phyloP scores from a whole-genome alignment of 53 echinoderm and acorn worm species.

The Holothuria scabra region DNA sequence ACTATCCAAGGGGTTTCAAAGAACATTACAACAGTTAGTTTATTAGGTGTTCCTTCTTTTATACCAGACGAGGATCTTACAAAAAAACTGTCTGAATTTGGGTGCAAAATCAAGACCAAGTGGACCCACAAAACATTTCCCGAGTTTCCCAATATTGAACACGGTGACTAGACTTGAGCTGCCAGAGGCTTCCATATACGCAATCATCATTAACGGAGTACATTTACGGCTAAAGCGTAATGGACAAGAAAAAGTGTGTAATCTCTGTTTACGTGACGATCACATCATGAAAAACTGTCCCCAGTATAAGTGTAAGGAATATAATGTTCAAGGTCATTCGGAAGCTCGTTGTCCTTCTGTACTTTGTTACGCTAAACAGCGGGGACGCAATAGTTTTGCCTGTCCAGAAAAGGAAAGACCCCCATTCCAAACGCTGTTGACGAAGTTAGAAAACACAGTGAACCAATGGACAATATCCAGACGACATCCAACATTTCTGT shows the following conservation, averaged over 20 bases:
- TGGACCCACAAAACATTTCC: no score
- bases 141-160: no score
- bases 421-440: no score
- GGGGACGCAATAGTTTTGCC: not conserved
- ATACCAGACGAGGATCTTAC: no score
- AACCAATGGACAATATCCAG: no score
- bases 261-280: not conserved
- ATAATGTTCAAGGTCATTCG: not conserved
- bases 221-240: not conserved
- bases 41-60: no score
- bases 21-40: not conserved
- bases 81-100: no score
- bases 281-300: constrained; percentile 13
- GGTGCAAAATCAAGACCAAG: no score
- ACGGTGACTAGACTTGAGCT: no score
- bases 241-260: constrained; percentile 2
- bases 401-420: not conserved
- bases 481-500: no score
- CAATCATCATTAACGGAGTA: not conserved
- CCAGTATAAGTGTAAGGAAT: not conserved
- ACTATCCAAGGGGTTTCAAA: not conserved
- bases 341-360: not conserved
- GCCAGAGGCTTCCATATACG: not conserved
- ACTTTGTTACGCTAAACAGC: not conserved
- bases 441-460: no score